These are phyloP conservation scores for Plebejus argus DNA, from an alignment of 2,888 invertebrate genomes.

Conservation along the genomic window DNA sequence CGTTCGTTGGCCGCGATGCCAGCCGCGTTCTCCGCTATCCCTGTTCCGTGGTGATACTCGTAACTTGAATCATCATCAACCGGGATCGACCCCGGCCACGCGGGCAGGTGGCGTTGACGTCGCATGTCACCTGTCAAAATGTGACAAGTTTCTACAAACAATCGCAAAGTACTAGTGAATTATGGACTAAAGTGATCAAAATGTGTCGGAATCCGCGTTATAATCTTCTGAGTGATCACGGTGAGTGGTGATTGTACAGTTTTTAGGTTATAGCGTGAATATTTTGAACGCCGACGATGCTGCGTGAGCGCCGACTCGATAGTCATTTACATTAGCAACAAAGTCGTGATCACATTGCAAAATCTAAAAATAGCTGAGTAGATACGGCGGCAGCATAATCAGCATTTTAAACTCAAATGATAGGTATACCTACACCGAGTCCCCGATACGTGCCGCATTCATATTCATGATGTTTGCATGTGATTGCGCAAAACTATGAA, in stretches of 20 bases:
- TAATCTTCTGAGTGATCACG: slow-evolving; percentile 55
- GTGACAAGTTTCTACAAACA: slow-evolving; percentile 51
- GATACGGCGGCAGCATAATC: slow-evolving; percentile 72
- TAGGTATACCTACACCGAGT: background rate
- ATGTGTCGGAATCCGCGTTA: slow-evolving; percentile 58
- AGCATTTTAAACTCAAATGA: slow-evolving; percentile 56
- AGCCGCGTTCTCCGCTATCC: slow-evolving; percentile 58
- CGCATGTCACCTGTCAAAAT: slow-evolving; percentile 72
- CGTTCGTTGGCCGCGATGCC: slow-evolving; percentile 75
- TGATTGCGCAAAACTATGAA: background rate
- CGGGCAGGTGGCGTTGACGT: slow-evolving; percentile 59
- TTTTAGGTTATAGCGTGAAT: slow-evolving; percentile 65
- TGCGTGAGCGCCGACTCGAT: slow-evolving; percentile 53
- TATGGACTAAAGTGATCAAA: slow-evolving; percentile 8
- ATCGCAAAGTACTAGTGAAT: background rate
- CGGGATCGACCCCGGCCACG: slow-evolving; percentile 54
- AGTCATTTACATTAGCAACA: slow-evolving; percentile 73
- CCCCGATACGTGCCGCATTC: background rate
- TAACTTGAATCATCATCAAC: slow-evolving; percentile 48
- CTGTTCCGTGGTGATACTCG: slow-evolving; percentile 64
- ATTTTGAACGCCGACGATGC: slow-evolving; percentile 55
- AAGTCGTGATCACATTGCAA: slow-evolving; percentile 76
- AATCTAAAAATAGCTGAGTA: slow-evolving; percentile 74
- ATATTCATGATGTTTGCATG: background rate
- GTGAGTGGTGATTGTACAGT: slow-evolving; percentile 58